Conservation (phyloP, 2,113 vertebrate species). For the Thymallus thymallus region DNA sequence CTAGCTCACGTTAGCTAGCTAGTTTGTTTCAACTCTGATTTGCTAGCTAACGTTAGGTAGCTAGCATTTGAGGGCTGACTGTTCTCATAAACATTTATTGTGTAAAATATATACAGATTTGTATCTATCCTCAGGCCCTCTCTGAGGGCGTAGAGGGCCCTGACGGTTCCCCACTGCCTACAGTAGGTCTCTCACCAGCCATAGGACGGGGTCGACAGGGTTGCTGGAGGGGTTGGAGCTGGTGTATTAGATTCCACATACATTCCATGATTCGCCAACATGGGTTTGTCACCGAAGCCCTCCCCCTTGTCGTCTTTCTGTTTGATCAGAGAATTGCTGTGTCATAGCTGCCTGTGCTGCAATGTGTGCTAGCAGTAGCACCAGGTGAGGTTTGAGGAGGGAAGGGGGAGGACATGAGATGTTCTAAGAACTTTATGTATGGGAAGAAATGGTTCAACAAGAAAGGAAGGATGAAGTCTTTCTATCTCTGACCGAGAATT, state of each 20-base stretch:
- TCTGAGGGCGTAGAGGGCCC: too few relatives aligned
- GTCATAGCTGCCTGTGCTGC: neutral
- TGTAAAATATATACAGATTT: too few relatives aligned
- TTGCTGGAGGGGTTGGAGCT: constrained; percentile 28
- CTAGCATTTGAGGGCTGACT: too few relatives aligned
- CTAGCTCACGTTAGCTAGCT: too few relatives aligned
- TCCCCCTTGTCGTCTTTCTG: constrained; percentile 4
- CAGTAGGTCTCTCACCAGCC: constrained; percentile 4
- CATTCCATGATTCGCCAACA: constrained; percentile 30
- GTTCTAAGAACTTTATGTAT: neutral
- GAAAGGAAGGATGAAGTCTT: constrained; percentile 13
- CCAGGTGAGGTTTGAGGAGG: neutral
- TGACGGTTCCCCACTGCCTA: too few relatives aligned
- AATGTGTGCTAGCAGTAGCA: neutral
- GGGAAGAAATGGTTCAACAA: neutral
- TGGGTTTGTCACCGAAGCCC: neutral
- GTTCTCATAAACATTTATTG: too few relatives aligned
- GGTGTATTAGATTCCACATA: constrained; percentile 41
- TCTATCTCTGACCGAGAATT: constrained; percentile 9
- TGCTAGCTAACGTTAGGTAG: too few relatives aligned
- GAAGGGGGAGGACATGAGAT: constrained; percentile 1
- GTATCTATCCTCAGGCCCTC: too few relatives aligned
- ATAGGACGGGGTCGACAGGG: neutral
- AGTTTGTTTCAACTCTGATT: too few relatives aligned
- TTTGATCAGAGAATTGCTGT: constrained; percentile 2